These are phyloP conservation scores for Andrena fulva DNA, from an alignment of 2,888 invertebrate genomes.

Conservation along the genomic window DNA sequence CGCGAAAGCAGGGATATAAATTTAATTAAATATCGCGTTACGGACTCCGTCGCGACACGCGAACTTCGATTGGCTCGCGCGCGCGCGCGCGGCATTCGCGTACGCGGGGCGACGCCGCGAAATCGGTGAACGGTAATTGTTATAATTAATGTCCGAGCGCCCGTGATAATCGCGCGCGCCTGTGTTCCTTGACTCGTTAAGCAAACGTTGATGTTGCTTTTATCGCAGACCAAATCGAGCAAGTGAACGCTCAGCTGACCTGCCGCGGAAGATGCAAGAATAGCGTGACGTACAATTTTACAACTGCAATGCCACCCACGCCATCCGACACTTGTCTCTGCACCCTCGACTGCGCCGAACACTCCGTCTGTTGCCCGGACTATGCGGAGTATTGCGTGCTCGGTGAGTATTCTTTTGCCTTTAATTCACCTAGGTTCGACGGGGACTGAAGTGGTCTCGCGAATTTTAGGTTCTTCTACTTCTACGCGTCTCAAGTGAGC, in stretches of 20 bases:
- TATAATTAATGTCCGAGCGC: not conserved
- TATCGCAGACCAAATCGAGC: conserved; percentile 80
- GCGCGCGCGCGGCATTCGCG: not conserved
- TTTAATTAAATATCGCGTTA: conserved; percentile 8
- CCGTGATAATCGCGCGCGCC: too few species aligned
- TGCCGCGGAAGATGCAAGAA: conserved; percentile 80
- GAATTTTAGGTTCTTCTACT: not conserved
- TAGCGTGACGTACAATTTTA: conserved; percentile 52
- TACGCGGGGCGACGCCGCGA: not conserved
- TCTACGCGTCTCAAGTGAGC: not conserved
- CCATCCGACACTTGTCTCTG: conserved; percentile 87
- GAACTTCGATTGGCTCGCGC: not conserved
- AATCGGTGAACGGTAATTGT: not conserved
- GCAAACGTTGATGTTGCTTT: conserved; percentile 5
- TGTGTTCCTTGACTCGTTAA: not conserved
- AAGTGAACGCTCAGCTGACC: conserved; percentile 78
- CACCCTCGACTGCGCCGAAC: conserved; percentile 85
- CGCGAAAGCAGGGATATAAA: not conserved
- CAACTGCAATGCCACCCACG: conserved; percentile 56
- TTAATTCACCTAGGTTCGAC: not conserved
- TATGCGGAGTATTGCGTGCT: conserved; percentile 87
- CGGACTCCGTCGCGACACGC: not conserved
- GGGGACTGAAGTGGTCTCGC: not conserved
- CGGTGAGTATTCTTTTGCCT: conserved; percentile 74
- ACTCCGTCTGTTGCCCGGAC: conserved; percentile 89